Percentiles rank a stretch among this genome's conserved stretches.
phyloP scores from a whole-genome alignment of 1,140 invertebrate genomes.

The Meloidogyne chitwoodi region DNA sequence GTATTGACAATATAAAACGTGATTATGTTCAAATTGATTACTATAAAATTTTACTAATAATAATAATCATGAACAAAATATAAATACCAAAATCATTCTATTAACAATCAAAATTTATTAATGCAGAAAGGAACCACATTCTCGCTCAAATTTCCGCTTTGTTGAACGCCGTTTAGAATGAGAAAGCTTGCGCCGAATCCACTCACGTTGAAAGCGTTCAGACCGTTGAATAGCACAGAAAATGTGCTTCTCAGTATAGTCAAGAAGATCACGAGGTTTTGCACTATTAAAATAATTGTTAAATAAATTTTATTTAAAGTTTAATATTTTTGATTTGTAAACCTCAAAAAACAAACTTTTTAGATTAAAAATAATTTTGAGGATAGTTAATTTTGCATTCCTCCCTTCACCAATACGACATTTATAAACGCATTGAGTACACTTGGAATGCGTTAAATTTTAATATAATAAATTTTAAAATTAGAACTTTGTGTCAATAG shows the following conservation, averaged over 20 bases:
- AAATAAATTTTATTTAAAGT: background rate
- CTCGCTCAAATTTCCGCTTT: background rate
- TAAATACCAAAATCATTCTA: too few relatives aligned
- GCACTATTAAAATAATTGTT: background rate
- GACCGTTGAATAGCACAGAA: conserved; percentile 1
- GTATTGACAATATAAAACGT: too few relatives aligned
- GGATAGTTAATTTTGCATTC: too few relatives aligned
- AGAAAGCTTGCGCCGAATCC: background rate
- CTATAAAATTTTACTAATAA: too few relatives aligned
- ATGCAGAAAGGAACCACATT: background rate
- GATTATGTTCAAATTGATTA: too few relatives aligned
- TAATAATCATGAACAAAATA: too few relatives aligned
- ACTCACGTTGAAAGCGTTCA: background rate
- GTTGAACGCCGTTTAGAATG: background rate
- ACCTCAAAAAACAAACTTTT: background rate
- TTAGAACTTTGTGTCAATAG: background rate
- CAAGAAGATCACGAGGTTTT: background rate
- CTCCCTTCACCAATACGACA: background rate
- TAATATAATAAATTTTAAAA: background rate
- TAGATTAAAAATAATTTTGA: too few relatives aligned
- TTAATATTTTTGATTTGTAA: background rate
- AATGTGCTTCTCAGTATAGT: conserved; percentile 10
- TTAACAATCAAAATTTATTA: background rate
- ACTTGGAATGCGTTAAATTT: background rate
- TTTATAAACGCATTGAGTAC: background rate